Evolutionary conservation across 2,888 invertebrate species (phyloP), one percentile per base, ranked within the genome.

Genomic region (Tholera decimalis): DNA sequence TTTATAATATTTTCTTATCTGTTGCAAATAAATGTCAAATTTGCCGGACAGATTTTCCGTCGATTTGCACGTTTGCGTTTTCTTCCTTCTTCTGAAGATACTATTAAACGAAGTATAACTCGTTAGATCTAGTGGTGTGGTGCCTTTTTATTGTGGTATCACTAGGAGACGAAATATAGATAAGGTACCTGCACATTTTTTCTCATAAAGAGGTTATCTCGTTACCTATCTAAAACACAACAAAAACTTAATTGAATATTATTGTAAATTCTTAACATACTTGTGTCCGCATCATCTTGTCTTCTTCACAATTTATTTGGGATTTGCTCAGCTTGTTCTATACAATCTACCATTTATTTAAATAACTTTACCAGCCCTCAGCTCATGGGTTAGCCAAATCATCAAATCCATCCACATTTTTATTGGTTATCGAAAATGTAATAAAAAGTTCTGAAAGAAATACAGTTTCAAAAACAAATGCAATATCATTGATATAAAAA

Each of bases 21-120:
- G 43, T 67, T 53, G 9, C 18, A 33, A 26, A 22, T 0, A 44
- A 43, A 51, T 41, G 65, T 63, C 62, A 39, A 66, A 30, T 49
- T 69, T 69, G 70, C 70, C 66, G 61, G 66, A 61, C 3, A 33
- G 20, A 28, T 39, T 61, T 51, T 41, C 39, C 24, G 35, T 6
- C 39, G 8, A 51, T 26, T 71, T 51, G 72, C 67, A 72, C 67
- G 67, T 72, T 67, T 50, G 46, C 39, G 28, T 47, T 72, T 71
- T 72, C 39, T 13, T 39, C 28, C 2, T 5, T 26, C 8, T 18
- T 46, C 18, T 51, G 22, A 46, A 51, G 28, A 39, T 9, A 41
- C 20, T 22, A 53, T 7, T 3, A 15, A 44, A 1, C 18, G n/a
- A 24, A 50, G 22, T 65, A 22, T 8, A 35, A 39, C 33, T 49